Evolutionary conservation across 2,113 vertebrate species (phyloP), one percentile per base, ranked within the genome.

Genomic region (Phylloscopus whistleri): DNA sequence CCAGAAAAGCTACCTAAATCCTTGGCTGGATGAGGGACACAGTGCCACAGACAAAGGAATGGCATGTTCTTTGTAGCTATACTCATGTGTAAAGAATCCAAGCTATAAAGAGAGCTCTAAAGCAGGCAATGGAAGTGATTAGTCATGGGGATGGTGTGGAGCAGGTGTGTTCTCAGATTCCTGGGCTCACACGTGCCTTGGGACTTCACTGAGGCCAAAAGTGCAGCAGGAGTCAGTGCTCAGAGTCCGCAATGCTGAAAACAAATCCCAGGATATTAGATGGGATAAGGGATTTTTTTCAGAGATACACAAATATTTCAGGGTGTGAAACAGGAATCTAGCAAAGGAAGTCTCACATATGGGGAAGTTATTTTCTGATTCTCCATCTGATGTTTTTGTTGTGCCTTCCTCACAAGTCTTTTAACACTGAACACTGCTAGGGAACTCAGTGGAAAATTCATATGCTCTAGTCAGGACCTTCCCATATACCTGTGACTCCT

Each of bases 161-260:
- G 73, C 49, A 87, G 73, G 49, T 70, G 41, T 60, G 48, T 35
- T 30, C 83, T 23, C 16, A 13, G 7, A 28, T 28, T 60, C 55
- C 7, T 6, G 16, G 28, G 53, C 58, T 64, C 1, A 0, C 28
- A 33, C 16, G 3, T 26, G 56, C 26, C 48, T 33, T 4, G 20
- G 27, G 69, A 20, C 31, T 55, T 44, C 3, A 1, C 48, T 44
- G 37, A 58, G 58, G 62, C 37, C 67, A 66, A 5, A 7, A 46
- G 26, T 16, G 23, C 58, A 76, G 53, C 44, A 76, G 62, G 62
- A 84, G n/a, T 48, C 56, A 48, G 39, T 27, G 58, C 58, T 64
- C 31, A 56, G 60, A 81, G 64, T 70, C 62, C 67, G 51, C 37
- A 64, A 1, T 6, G 30, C 41, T 79, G 73, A n/a, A 78, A 79